These are phyloP conservation scores for Avahi laniger DNA, from an alignment of 2,797 vertebrate genomes.

Conservation along the genomic window DNA sequence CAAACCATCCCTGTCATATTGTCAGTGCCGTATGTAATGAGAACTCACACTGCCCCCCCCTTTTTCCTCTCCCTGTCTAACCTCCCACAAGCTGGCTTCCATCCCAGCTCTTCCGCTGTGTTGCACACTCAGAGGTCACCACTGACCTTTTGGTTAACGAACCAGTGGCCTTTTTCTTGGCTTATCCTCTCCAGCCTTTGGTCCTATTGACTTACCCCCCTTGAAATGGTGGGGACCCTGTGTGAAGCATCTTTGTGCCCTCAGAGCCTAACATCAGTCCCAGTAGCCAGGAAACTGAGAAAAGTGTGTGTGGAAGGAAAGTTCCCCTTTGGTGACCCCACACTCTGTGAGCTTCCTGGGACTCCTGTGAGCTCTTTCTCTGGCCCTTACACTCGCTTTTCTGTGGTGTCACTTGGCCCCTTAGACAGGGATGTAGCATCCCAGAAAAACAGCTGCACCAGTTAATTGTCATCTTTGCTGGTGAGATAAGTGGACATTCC, in stretches of 20 bases:
- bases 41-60: fast-evolving
- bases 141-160: neutral
- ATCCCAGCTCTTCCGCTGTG: neutral
- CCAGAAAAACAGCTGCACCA: neutral
- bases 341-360: neutral
- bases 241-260: neutral
- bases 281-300: neutral
- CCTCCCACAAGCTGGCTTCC: neutral
- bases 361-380: neutral
- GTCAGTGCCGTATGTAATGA: neutral
- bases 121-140: neutral
- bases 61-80: neutral
- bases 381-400: neutral
- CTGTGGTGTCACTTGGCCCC: neutral
- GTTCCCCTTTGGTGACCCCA: neutral
- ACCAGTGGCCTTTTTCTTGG: neutral
- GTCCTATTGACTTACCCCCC: neutral
- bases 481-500: neutral
- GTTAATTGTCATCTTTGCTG: neutral
- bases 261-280: neutral
- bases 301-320: neutral
- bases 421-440: neutral
- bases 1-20: neutral
- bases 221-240: neutral
- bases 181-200: neutral